These are phyloP conservation scores for Dryoscopus gambensis DNA, from an alignment of 2,113 vertebrate species.

Conservation along the genomic window DNA sequence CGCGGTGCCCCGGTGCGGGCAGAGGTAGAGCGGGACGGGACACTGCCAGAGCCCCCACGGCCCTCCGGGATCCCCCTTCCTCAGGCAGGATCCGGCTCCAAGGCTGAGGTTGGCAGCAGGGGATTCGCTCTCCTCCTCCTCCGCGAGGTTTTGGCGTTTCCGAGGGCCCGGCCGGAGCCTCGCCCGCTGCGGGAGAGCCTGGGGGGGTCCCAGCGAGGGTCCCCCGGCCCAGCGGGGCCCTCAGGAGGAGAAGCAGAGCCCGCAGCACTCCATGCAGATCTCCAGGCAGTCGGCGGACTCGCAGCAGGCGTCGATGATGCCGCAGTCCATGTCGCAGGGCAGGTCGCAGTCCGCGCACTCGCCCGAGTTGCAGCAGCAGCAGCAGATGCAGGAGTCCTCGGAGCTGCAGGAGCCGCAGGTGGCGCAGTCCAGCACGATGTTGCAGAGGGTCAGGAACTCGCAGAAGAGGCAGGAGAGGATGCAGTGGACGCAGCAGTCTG, in stretches of 20 bases:
- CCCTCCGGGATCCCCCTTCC: not conserved
- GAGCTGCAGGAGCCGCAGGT: conserved; percentile 93
- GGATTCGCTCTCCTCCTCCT: not conserved
- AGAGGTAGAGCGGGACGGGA: not conserved
- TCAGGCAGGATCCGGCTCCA: not conserved
- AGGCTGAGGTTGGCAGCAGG: not conserved
- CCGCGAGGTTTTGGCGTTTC: not conserved
- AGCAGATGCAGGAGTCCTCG: conserved; percentile 92
- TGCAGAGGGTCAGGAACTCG: conserved; percentile 96
- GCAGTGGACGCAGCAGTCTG: conserved; percentile 98
- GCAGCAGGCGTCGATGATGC: conserved; percentile 98
- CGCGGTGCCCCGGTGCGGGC: rapidly evolving
- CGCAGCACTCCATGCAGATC: conserved; percentile 99
- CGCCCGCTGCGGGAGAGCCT: rapidly evolving
- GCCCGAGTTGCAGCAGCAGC: conserved; percentile 89
- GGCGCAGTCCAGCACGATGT: conserved; percentile 94
- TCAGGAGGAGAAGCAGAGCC: conserved; percentile 98
- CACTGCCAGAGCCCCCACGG: rapidly evolving
- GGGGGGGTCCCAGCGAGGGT: rapidly evolving
- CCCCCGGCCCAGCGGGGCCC: rapidly evolving
- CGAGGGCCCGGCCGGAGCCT: rapidly evolving
- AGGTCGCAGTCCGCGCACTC: conserved; percentile 94
- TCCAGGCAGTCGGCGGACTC: conserved; percentile 98
- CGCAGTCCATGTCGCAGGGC: conserved; percentile 98
- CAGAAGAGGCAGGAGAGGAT: conserved; percentile 98